A percentile compares a stretch with the other conserved stretches of the same genome.
phyloP scores from a whole-genome alignment of 2,797 vertebrate species.

The Remorina albescens region DNA sequence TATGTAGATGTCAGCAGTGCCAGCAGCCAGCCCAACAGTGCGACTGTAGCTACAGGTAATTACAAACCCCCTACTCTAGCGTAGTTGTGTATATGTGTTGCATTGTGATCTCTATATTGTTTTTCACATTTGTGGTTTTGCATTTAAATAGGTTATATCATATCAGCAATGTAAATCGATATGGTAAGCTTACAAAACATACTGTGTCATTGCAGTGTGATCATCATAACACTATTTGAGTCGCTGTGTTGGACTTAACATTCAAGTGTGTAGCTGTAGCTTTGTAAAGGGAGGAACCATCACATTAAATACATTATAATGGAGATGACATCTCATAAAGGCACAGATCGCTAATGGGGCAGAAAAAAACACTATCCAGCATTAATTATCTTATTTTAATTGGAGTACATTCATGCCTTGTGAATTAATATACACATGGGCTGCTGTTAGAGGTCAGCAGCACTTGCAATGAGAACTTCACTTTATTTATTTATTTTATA shows the following conservation, averaged over 20 bases:
- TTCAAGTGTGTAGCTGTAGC: neutral
- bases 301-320: neutral
- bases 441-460: slow-evolving; percentile 13
- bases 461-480: neutral
- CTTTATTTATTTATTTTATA: neutral
- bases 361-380: slow-evolving; percentile 21
- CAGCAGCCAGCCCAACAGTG: slow-evolving; percentile 92
- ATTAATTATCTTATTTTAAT: slow-evolving; percentile 56
- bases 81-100: slow-evolving; percentile 14
- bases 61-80: slow-evolving; percentile 2
- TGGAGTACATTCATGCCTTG: slow-evolving; percentile 32
- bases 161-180: neutral
- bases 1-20: slow-evolving; percentile 94
- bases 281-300: neutral
- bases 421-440: neutral
- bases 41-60: slow-evolving; percentile 92
- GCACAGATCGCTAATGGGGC: neutral
- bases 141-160: neutral
- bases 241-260: neutral
- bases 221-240: neutral
- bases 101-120: neutral
- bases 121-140: slow-evolving; percentile 14
- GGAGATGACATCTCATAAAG: slow-evolving; percentile 9
- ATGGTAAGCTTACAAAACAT: neutral
- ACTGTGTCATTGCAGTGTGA: neutral